Evolutionary conservation across 1,140 invertebrate genomes (phyloP).

Genomic region (Linepithema humile): DNA sequence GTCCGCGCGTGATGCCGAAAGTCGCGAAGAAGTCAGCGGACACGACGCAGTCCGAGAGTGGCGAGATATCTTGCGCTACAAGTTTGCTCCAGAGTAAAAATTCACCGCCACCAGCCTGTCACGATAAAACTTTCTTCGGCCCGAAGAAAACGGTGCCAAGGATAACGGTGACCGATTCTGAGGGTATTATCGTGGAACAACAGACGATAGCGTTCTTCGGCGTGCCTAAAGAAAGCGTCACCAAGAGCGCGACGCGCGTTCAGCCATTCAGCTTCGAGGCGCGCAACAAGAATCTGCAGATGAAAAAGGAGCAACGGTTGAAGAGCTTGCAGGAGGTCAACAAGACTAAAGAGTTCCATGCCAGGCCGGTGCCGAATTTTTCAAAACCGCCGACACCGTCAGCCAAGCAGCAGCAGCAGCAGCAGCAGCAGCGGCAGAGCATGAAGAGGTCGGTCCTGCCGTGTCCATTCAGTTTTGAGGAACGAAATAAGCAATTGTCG

Average conservation of each 20-base stretch:
- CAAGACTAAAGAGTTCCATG: constrained; percentile 80
- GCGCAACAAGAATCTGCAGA: constrained; percentile 80
- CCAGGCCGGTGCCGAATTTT: constrained; percentile 77
- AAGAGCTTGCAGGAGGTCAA: constrained; percentile 78
- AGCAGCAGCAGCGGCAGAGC: background rate
- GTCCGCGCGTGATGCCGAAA: constrained; percentile 66
- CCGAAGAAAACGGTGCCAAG: constrained; percentile 48
- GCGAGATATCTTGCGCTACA: background rate
- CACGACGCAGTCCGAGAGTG: constrained; percentile 59
- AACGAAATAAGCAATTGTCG: constrained; percentile 80
- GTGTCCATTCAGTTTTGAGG: constrained; percentile 85
- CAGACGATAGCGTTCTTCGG: constrained; percentile 78
- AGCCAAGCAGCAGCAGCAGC: background rate
- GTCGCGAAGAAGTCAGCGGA: constrained; percentile 71
- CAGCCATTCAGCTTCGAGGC: constrained; percentile 85
- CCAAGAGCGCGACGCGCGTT: constrained; percentile 49
- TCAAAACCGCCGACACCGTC: constrained; percentile 60
- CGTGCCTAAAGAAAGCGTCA: constrained; percentile 69
- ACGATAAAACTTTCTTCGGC: background rate
- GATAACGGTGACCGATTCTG: constrained; percentile 63
- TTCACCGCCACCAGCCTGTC: no score
- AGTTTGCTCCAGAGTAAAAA: background rate
- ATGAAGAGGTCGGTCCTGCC: constrained; percentile 41
- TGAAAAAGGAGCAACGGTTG: constrained; percentile 85
- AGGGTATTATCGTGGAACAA: constrained; percentile 62